Base-by-base conservation (phyloP, 2,888 invertebrate genomes). In the Subacronicta megacephala region DNA sequence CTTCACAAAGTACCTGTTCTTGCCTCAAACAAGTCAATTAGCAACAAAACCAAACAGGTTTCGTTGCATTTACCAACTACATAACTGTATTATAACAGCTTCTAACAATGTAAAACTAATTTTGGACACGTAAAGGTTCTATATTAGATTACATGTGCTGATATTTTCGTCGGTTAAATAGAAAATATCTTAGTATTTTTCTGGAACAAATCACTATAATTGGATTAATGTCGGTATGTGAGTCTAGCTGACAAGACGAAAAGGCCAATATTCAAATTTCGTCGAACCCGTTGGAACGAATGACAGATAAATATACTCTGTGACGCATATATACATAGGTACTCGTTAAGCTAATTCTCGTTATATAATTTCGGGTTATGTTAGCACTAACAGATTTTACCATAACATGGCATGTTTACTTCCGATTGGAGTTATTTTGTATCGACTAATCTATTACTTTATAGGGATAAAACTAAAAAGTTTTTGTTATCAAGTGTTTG, bases 51-150 rank as follows among this genome's bases (percentile, higher is more conserved):
- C 43, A 56, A 65, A 46, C 43, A 56, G 56, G 41, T 59, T 73
- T 54, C 26, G 46, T 41, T 72, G 70, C 66, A 65, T 65, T 65
- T 72, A 54, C 55, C 54, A 41, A 54, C 57, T 36, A 61, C 26
- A 23, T 57, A 44, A 72, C 65, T 69, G 61, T 61, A 51, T 66
- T 70, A 69, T 51, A 50, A 57, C 44, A 57, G 37, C 50, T 46
- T 13, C 42, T 45, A 63, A 69, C 56, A 62, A 65, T 59, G 37
- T 64, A 42, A 62, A 74, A 75, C 69, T 63, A 65, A 69, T 74
- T 58, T 58, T 59, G 43, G 45, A 45, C 68, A 64, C 55, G 65
- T 50, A 59, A 29, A 57, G 46, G 50, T 65, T 65, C 41, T 53
- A 35, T 57, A 73, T 73, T 72, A 55, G 57, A 64, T 75, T 72